phyloP scores from a whole-genome alignment of 2,113 vertebrate genomes.

The Ageneiosus marmoratus region DNA sequence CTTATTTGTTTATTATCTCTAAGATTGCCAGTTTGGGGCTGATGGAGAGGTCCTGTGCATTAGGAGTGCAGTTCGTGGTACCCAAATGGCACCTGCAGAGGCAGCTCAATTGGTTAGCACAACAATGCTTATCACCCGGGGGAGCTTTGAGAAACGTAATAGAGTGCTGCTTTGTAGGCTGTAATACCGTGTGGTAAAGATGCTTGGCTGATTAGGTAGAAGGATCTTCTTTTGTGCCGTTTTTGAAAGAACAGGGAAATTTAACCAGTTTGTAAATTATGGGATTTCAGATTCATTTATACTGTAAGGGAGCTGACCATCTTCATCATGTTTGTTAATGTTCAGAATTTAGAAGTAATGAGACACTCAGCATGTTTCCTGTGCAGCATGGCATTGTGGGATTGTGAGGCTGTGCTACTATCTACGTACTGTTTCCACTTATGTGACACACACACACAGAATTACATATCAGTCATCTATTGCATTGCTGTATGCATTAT shows the following conservation, averaged over 20 bases:
- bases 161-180: not conserved
- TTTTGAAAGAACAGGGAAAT: constrained; percentile 40
- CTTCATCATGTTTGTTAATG: not conserved
- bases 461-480: not conserved
- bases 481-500: not conserved
- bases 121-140: not conserved
- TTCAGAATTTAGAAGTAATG: constrained; percentile 3
- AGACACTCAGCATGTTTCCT: not conserved
- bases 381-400: not conserved
- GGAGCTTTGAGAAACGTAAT: not conserved
- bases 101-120: not conserved
- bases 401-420: not conserved
- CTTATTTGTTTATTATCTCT: not conserved
- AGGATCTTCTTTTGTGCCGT: constrained; percentile 12
- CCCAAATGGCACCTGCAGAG: not conserved
- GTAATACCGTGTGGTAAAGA: constrained; percentile 1
- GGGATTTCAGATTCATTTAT: not conserved
- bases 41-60: not conserved
- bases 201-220: constrained; percentile 32
- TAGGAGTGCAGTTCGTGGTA: not conserved
- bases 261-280: not conserved
- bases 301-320: not conserved
- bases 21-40: not conserved
- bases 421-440: not conserved
- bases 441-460: not conserved